Evolutionary conservation across 2,797 vertebrate genomes (phyloP).

Genomic region (Sparus aurata): DNA sequence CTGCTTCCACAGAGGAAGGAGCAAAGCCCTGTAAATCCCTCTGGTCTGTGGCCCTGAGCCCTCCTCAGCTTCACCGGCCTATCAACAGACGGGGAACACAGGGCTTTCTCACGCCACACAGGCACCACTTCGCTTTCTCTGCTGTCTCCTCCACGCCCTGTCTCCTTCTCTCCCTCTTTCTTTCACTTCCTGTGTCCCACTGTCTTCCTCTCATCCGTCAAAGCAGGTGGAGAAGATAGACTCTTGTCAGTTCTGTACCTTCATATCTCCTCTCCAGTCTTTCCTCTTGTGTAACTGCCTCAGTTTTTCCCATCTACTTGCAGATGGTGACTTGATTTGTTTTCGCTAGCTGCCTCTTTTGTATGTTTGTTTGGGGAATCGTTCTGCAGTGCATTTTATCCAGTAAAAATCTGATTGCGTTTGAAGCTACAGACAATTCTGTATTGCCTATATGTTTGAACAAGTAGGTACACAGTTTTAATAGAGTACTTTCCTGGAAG

Average conservation of each 20-base stretch:
- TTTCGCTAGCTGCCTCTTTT: conserved; percentile 22
- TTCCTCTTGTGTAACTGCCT: conserved; percentile 55
- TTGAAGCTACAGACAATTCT: background rate
- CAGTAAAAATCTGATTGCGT: conserved; percentile 9
- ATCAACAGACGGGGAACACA: conserved; percentile 73
- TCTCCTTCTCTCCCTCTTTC: conserved; percentile 56
- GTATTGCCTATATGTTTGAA: conserved; percentile 8
- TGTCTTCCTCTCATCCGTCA: conserved; percentile 48
- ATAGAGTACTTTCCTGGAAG: conserved; percentile 8
- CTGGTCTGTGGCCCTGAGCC: conserved; percentile 76
- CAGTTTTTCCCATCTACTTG: conserved; percentile 12
- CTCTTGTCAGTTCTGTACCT: conserved; percentile 37
- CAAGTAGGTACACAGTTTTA: conserved; percentile 9
- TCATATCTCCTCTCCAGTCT: conserved; percentile 59
- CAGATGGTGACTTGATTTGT: conserved; percentile 32
- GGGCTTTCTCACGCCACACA: conserved; percentile 82
- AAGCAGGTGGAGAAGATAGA: conserved; percentile 38
- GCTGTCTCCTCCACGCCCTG: conserved; percentile 69
- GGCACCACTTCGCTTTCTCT: conserved; percentile 75
- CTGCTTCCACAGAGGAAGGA: conserved; percentile 81
- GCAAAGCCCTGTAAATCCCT: conserved; percentile 83
- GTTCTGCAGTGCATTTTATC: conserved; percentile 7
- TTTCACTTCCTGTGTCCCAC: conserved; percentile 38
- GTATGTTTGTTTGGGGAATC: conserved; percentile 21
- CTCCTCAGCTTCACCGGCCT: conserved; percentile 74